Conservation (phyloP, 2,888 invertebrate species). For the Nemotelus nigrinus region DNA sequence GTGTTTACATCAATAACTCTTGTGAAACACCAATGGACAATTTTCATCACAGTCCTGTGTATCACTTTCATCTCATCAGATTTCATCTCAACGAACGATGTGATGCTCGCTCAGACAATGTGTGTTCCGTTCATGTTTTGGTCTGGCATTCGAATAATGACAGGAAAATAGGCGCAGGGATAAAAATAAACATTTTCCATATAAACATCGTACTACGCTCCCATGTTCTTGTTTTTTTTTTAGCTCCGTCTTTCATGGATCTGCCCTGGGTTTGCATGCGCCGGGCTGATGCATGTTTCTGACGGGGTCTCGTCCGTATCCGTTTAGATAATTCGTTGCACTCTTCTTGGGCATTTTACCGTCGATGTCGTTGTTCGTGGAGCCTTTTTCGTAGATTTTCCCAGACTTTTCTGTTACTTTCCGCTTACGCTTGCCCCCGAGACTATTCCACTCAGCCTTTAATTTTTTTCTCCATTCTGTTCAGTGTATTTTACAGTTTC, state of each 20-base stretch:
- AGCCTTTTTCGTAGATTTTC: constrained; percentile 10
- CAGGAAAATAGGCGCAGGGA: constrained; percentile 45
- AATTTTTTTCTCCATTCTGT: constrained; percentile 18
- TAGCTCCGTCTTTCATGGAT: neutral
- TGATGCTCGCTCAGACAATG: neutral
- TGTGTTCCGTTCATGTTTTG: neutral
- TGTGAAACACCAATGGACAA: neutral
- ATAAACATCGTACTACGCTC: constrained; percentile 17
- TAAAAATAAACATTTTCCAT: constrained; percentile 47
- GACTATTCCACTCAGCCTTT: constrained; percentile 37
- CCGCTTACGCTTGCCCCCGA: neutral
- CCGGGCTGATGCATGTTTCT: constrained; percentile 22
- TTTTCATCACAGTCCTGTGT: neutral
- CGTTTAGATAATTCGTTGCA: constrained; percentile 22
- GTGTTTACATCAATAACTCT: too few species aligned
- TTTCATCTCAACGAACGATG: neutral
- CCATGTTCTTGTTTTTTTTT: constrained; percentile 9
- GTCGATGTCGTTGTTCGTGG: neutral
- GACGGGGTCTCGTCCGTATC: constrained; percentile 14
- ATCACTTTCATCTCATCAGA: neutral
- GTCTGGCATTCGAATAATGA: neutral
- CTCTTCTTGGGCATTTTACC: neutral
- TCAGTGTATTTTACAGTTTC: too few species aligned
- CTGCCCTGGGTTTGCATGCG: neutral
- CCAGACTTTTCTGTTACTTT: constrained; percentile 19